Base-by-base conservation (phyloP, 2,113 vertebrate genomes). In the Varanus salvator region DNA sequence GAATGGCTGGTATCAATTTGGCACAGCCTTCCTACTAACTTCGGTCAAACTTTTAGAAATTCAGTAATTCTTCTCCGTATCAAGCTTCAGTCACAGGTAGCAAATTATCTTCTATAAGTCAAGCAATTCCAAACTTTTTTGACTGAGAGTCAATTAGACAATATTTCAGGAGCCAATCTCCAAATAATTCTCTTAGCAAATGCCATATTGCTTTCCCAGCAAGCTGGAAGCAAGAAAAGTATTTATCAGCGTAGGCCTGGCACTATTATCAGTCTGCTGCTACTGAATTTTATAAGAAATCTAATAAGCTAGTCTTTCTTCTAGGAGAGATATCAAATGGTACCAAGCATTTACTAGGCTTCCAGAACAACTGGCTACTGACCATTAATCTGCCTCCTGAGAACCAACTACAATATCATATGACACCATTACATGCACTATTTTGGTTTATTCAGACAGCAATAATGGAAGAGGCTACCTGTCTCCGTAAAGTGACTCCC, bases 391-490 rank as follows among this genome's bases (percentile, higher is more conserved):
- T 76, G 34, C 4, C 19, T 38, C 74, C 5, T 38, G 19, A 76
- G 15, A 15, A 76, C 34, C 34, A 38, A 38, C 34, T 76, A 6
- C 74, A 64, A 78, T 93, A 8, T 0, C 0, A 14, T 75, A 75
- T 23, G 81, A 19, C 66, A 44, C 38, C 38, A 27, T 84, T 44
- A 75, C 44, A 11, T 72, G 19, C 87, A 23, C 66, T 25, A 78
- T 88, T 91, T 86, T 95, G 89, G 93, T 96, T 95, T 93, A 91
- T 91, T 93, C 89, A 89, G 83, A 92, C 57, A 90, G 95, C 94
- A 92, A 91, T 91, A 87, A 96, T 93, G 80, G 93, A 38, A 29
- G 88, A 89, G 81, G 29, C 72, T 91, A 97, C 96, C 96, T 94
- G 89, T 93, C 81, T 83, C 84, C 50, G 25, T 88, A 72, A 71